phyloP scores from a whole-genome alignment of 2,888 invertebrate genomes.

The Epicampocera succincta region DNA sequence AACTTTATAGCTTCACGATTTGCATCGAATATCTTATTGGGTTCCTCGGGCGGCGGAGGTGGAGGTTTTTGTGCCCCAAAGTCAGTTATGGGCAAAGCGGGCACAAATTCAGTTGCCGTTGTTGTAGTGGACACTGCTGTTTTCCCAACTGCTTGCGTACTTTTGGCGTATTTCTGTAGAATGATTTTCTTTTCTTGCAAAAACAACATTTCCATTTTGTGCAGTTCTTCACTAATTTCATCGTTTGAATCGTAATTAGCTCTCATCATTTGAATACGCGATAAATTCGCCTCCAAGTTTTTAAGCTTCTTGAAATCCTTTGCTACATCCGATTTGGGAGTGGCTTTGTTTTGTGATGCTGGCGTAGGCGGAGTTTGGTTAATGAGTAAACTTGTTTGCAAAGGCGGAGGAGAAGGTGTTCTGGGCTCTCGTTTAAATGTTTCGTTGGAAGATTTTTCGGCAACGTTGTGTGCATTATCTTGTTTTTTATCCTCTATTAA shows the following conservation, averaged over 20 bases:
- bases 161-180: conserved; percentile 78
- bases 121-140: conserved; percentile 9
- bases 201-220: conserved; percentile 79
- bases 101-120: not conserved
- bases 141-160: conserved; percentile 56
- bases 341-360: conserved; percentile 34
- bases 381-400: conserved; percentile 52
- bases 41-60: conserved; percentile 60
- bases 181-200: conserved; percentile 79
- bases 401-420: conserved; percentile 51
- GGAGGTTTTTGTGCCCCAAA: conserved; percentile 46
- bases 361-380: conserved; percentile 42
- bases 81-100: conserved; percentile 40
- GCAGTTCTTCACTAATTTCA: conserved; percentile 79
- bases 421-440: conserved; percentile 42
- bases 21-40: conserved; percentile 78
- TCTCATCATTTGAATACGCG: conserved; percentile 80
- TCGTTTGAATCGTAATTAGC: conserved; percentile 79
- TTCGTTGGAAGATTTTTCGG: conserved; percentile 6
- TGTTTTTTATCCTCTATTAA: not conserved
- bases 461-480: not conserved
- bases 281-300: conserved; percentile 78
- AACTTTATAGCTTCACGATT: conserved; percentile 80
- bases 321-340: conserved; percentile 74
- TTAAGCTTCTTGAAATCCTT: conserved; percentile 78